Base-by-base conservation (phyloP, 2,113 vertebrate genomes). In the Megaptera novaeangliae region DNA sequence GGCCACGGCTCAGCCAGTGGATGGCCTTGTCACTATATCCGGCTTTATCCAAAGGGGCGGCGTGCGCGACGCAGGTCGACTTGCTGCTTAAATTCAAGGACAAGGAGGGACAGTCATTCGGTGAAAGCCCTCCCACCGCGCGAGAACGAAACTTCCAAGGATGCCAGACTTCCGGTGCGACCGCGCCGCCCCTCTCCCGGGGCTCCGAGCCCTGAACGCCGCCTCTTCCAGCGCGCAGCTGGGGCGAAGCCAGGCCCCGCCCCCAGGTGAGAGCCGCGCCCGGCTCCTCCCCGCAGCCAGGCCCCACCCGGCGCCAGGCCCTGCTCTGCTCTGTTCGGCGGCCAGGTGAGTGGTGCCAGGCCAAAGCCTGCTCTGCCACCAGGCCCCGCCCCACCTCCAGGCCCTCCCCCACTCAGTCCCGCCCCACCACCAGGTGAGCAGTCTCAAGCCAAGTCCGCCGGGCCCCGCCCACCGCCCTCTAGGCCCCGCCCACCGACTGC, bases 161-260 rank as follows among this genome's bases (percentile, higher is more conserved):
- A 75, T 5, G 29, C 29, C 15, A 6, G 49, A 68, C 44, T 64
- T 46, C 92, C 57, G 6, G 63, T 29, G 29, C 9, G 2, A 39
- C 23, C 34, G 21, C 6, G 20, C 12, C 14, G 12, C 10, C 20
- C 21, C 3, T 0, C 12, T 6, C 9, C 14, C 0, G 2, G 25
- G 29, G 5, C 20, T 15, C 17, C 0, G 4, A 2, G 15, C n/a
- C 0, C 25, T 1, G 6, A 6, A 57, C 0, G 0, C 14, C 39
- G 10, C 12, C 25, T 49, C 20, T 12, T 8, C 10, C 39, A 0
- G 39, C 14, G 17, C n/a, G 31, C 61, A 78, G 95, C 94, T 74
- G 83, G 55, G 21, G 44, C 23, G 27, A 55, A 10, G 34, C 25
- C 55, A 9, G 14, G 4, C 68, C n/a, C 75, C 23, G 8, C 64